Evolutionary conservation across 2,797 vertebrate species (phyloP).

Genomic region (Pempheris klunzingeri): DNA sequence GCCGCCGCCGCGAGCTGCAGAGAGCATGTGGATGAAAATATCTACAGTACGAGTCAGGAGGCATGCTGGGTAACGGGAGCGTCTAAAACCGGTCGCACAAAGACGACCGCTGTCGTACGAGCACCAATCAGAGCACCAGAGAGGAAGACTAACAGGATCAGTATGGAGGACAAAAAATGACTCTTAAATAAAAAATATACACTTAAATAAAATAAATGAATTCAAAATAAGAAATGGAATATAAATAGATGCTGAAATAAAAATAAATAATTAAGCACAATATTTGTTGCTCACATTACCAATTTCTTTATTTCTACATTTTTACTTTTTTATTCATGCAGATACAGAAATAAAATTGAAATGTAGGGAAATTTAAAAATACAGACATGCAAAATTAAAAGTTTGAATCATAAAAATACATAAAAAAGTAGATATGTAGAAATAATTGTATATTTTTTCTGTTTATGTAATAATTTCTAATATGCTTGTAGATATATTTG

Average conservation of each 20-base stretch:
- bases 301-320: no score
- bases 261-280: no score
- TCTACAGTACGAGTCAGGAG: slow-evolving; percentile 21
- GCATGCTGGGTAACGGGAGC: slow-evolving; percentile 64
- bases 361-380: no score
- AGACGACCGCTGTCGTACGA: no score
- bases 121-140: no score
- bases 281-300: no score
- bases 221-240: not conserved
- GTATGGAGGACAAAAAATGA: not conserved
- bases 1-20: slow-evolving; percentile 23
- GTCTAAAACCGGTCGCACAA: slow-evolving; percentile 27
- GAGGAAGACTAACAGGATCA: no score
- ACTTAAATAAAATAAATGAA: not conserved
- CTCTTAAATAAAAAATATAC: not conserved
- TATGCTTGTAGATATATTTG: no score
- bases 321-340: no score
- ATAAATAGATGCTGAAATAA: not conserved
- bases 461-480: not conserved
- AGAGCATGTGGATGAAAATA: slow-evolving; percentile 3
- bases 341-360: not conserved
- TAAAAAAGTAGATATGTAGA: not conserved
- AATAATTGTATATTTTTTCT: not conserved
- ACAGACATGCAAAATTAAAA: no score
- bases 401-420: not conserved